Percentiles rank a stretch among this genome's conserved stretches.
These are phyloP conservation scores for Pemphigus obesinymphae DNA, from an alignment of 1,140 invertebrate species.

Conservation along the genomic window DNA sequence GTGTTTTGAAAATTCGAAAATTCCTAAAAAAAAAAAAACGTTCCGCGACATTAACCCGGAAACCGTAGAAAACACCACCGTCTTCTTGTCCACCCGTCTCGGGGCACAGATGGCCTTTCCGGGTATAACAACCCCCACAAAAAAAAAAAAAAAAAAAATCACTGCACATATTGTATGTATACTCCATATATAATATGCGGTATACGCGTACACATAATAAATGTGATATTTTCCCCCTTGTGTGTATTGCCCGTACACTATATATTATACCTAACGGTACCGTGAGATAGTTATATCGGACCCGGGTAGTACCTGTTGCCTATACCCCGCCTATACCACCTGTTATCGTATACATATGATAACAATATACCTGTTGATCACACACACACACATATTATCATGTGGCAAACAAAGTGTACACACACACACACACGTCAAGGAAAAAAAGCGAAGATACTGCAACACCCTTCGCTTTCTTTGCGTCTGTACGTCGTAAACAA, in stretches of 20 bases:
- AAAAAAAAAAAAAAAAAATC: neutral
- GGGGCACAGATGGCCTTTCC: neutral
- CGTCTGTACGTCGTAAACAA: neutral
- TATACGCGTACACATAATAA: neutral
- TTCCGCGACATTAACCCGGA: too few species aligned
- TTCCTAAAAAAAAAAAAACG: too few species aligned
- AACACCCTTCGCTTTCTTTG: slow-evolving; percentile 32
- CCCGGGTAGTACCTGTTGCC: slow-evolving; percentile 19
- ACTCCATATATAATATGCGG: neutral
- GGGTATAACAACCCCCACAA: neutral
- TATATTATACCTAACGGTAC: too few species aligned
- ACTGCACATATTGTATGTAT: neutral
- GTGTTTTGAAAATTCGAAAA: too few species aligned
- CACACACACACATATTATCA: neutral
- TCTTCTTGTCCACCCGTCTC: too few species aligned
- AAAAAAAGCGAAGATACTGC: slow-evolving; percentile 32
- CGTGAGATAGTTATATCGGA: slow-evolving; percentile 34
- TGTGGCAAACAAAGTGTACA: neutral
- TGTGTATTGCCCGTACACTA: neutral
- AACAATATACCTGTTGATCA: slow-evolving; percentile 32
- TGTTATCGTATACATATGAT: neutral
- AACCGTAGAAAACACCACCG: too few species aligned
- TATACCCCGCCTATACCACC: neutral
- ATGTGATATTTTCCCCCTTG: neutral
- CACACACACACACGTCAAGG: too few species aligned